phyloP scores from a whole-genome alignment of 2,797 vertebrate genomes.

The Acrossocheilus fasciatus region DNA sequence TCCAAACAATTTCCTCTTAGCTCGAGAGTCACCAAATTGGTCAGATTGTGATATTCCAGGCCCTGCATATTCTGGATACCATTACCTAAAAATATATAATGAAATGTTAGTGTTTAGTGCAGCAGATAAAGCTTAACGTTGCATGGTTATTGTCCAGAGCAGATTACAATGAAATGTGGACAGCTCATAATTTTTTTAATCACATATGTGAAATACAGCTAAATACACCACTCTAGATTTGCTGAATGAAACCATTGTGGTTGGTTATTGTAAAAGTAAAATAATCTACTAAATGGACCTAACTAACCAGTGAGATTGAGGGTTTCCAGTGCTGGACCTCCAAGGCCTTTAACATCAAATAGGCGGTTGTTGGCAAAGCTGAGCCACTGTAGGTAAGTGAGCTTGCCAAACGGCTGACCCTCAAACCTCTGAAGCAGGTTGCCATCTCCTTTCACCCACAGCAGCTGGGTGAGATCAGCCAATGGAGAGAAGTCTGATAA shows the following conservation, averaged over 20 bases:
- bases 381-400: constrained; percentile 88
- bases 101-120: background rate
- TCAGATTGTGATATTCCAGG: constrained; percentile 77
- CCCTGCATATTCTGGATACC: constrained; percentile 76
- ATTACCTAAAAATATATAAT: constrained; percentile 80
- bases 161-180: background rate
- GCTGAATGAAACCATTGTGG: background rate
- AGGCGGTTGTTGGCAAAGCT: constrained; percentile 86
- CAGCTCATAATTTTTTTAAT: background rate
- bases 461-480: constrained; percentile 84
- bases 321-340: constrained; percentile 79
- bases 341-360: constrained; percentile 78
- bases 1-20: constrained; percentile 87
- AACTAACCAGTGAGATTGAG: constrained; percentile 88
- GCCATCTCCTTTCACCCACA: constrained; percentile 90
- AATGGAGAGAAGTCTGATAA: constrained; percentile 87
- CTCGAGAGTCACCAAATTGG: constrained; percentile 85
- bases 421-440: constrained; percentile 79
- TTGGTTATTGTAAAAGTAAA: background rate
- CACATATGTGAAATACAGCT: background rate
- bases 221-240: background rate
- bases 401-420: constrained; percentile 78
- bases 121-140: background rate
- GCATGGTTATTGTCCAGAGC: background rate
- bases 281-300: background rate